A percentile compares a stretch with the other conserved stretches of the same genome.
These are phyloP conservation scores for Chiroxiphia lanceolata DNA, from an alignment of 2,797 vertebrate species.

Conservation along the genomic window DNA sequence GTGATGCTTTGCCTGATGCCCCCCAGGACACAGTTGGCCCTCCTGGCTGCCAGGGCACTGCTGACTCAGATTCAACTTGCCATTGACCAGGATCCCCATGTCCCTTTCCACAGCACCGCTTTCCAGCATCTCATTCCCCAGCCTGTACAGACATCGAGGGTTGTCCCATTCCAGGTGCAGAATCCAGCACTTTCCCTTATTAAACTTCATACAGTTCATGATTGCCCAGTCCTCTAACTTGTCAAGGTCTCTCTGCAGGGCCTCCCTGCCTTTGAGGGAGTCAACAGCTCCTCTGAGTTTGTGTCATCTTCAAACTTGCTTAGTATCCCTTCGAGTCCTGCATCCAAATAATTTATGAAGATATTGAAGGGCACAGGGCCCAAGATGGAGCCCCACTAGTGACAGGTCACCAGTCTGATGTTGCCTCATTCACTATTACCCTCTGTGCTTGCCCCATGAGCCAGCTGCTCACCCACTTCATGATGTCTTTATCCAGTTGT, in stretches of 20 bases:
- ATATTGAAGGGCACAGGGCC: not conserved
- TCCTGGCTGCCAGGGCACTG: not conserved
- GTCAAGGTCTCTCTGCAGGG: not conserved
- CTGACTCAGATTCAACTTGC: not conserved
- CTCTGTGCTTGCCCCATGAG: no score
- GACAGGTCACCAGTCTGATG: not conserved
- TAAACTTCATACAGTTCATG: not conserved
- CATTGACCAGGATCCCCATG: not conserved
- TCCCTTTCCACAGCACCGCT: not conserved
- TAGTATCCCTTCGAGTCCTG: not conserved
- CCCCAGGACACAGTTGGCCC: not conserved
- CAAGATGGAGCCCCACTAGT: not conserved
- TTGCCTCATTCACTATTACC: not conserved
- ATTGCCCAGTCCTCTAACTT: not conserved
- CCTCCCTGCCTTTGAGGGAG: not conserved
- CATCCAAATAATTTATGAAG: not conserved
- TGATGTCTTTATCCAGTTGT: not conserved
- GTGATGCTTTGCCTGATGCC: not conserved
- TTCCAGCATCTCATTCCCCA: not conserved
- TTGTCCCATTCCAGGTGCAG: not conserved
- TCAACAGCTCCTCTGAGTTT: not conserved
- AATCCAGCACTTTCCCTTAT: not conserved
- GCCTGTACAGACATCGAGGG: not conserved
- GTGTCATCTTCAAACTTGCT: not conserved
- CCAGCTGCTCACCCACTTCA: not conserved